A percentile compares a stretch with the other conserved stretches of the same genome.
Conservation (phyloP, 1,140 invertebrate genomes). For the Drosophila neocordata region DNA sequence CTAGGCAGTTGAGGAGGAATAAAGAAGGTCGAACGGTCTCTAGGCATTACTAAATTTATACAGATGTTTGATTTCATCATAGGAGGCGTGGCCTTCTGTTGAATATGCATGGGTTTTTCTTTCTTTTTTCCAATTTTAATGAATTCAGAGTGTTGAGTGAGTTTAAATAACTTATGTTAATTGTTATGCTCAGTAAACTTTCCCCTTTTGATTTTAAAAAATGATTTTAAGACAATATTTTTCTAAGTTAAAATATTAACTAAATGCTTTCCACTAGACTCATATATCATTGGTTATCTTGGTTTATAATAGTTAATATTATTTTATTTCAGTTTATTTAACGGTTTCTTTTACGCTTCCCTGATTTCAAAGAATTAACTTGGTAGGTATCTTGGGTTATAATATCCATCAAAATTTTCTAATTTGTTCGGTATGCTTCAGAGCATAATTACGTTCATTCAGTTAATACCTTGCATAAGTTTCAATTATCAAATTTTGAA, state of each 20-base stretch:
- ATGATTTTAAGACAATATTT: not conserved
- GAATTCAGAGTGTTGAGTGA: slow-evolving; percentile 2
- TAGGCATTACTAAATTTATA: slow-evolving; percentile 50
- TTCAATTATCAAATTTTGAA: not conserved
- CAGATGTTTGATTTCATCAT: slow-evolving; percentile 52
- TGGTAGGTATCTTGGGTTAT: not conserved
- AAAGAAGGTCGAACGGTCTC: not conserved
- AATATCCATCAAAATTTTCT: not conserved
- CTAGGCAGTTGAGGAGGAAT: slow-evolving; percentile 15
- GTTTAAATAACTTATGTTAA: not conserved
- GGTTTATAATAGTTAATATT: not conserved
- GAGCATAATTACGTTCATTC: not conserved
- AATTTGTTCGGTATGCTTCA: not conserved
- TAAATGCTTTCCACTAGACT: not conserved
- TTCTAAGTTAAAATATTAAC: too few species aligned
- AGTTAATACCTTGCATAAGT: not conserved
- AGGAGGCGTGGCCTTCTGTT: slow-evolving; percentile 22
- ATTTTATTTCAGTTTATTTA: not conserved
- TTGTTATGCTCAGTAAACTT: not conserved
- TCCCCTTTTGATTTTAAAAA: not conserved
- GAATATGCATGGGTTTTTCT: slow-evolving; percentile 39
- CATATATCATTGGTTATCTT: slow-evolving; percentile 22
- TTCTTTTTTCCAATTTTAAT: slow-evolving; percentile 13
- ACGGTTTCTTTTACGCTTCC: not conserved
- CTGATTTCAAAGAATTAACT: not conserved